Base-by-base conservation (phyloP, 1,140 invertebrate genomes). In the Lysiphlebus fabarum region DNA sequence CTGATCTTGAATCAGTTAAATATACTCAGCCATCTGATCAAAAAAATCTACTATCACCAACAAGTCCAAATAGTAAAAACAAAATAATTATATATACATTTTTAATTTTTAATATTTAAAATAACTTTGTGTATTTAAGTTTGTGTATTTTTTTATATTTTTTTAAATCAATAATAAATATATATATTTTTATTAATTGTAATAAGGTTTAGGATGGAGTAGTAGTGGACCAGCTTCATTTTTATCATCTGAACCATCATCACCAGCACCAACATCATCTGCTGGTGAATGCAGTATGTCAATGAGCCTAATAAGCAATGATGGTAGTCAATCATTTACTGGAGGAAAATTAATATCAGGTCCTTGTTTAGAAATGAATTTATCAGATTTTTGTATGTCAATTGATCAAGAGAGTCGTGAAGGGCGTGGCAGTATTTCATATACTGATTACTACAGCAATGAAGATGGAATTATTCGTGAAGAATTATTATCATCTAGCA, bases 211-310 rank as follows among this genome's bases (percentile, higher is more conserved):
- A 43, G 77, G 79, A 58, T 74, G 82, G 81, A 83, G 82, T 59
- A 83, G 82, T 17, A 82, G 79, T n/a, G 17, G 17, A 26, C 81
- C 82, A 7, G 82, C 79, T 5, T 82, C 81, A 17, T 82, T 85
- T 41, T 83, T 86, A 5, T 85, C 82, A 17, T 86, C 84, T 38
- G 85, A 84, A 57, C 85, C 84, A 8, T 90, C 87, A 50, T 90
- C 89, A 61, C 86, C 87, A 26, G 82, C 82, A 11, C 82, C 81
- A 37, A 77, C 83, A 4, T 85, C 85, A 34, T 26, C 17, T 26
- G 82, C 81, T 6, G 82, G 81, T 42, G 82, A 84, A 62, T 84
- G 82, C 56, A 85, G 83, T 58, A 84, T 86, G 77, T 86, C 85
- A 0, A 82, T 84, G 37, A 86, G 84, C 67, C 68, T 85, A 50